Percentiles rank a stretch among this genome's conserved stretches.
Conservation (phyloP, 2,113 vertebrate species). For the Etia nguti region DNA sequence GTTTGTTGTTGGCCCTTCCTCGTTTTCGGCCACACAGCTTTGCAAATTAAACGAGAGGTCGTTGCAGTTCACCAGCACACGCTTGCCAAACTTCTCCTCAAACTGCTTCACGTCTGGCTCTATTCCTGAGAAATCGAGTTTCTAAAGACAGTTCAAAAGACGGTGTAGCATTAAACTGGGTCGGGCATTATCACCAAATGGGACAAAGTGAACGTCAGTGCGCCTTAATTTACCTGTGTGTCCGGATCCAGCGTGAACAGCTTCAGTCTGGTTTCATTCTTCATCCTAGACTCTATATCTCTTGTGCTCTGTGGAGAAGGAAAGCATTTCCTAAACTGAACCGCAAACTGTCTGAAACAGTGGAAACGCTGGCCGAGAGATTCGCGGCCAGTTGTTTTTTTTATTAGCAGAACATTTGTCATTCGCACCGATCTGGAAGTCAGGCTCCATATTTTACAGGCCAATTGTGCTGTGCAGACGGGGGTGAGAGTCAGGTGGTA, state of each 20-base stretch:
- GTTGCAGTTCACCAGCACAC: slow-evolving; percentile 92
- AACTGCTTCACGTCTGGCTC: slow-evolving; percentile 93
- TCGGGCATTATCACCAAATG: not conserved
- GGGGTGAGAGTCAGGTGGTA: slow-evolving; percentile 24
- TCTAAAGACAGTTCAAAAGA: slow-evolving; percentile 73
- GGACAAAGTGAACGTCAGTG: not conserved
- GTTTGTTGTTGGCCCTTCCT: slow-evolving; percentile 96
- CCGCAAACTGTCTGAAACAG: not conserved
- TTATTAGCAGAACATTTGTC: slow-evolving; percentile 8
- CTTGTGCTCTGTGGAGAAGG: slow-evolving; percentile 78
- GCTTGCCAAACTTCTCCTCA: slow-evolving; percentile 96
- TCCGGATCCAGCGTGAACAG: slow-evolving; percentile 95
- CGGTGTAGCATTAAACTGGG: not conserved
- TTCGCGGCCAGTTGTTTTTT: not conserved
- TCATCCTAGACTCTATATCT: slow-evolving; percentile 90
- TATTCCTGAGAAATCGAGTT: slow-evolving; percentile 88
- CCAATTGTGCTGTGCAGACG: not conserved
- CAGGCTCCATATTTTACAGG: slow-evolving; percentile 22
- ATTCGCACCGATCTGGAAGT: slow-evolving; percentile 22
- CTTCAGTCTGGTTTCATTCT: slow-evolving; percentile 89
- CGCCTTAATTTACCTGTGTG: slow-evolving; percentile 82
- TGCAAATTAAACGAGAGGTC: slow-evolving; percentile 97
- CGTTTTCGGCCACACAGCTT: slow-evolving; percentile 95
- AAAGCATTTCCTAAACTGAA: slow-evolving; percentile 3
- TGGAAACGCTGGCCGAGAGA: not conserved